These are phyloP conservation scores for Orussus abietinus DNA, from an alignment of 1,140 invertebrate species.

Conservation along the genomic window DNA sequence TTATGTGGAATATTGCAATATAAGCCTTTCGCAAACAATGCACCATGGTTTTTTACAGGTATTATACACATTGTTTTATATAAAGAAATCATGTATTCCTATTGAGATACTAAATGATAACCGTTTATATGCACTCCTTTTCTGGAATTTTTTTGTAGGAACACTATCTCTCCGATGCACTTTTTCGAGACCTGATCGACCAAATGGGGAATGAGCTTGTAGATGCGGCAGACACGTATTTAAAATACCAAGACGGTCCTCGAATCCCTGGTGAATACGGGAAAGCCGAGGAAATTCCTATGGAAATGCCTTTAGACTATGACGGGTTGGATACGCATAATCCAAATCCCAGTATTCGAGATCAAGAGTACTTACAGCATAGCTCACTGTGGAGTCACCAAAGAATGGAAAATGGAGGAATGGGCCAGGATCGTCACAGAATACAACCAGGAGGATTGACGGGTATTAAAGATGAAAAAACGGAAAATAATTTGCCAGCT, in stretches of 20 bases:
- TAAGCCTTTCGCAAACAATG: neutral
- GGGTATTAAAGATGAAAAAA: conserved; percentile 76
- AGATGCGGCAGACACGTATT: conserved; percentile 58
- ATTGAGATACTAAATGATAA: no score
- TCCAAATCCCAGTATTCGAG: conserved; percentile 72
- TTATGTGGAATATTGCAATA: neutral
- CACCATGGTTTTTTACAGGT: neutral
- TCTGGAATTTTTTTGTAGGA: conserved; percentile 26
- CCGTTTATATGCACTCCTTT: conserved; percentile 1
- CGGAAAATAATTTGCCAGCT: conserved; percentile 87
- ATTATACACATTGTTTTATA: conserved; percentile 10
- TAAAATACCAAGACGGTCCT: conserved; percentile 62
- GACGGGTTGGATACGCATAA: conserved; percentile 61
- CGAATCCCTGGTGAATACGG: conserved; percentile 54
- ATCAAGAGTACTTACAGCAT: conserved; percentile 87
- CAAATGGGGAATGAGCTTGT: conserved; percentile 67
- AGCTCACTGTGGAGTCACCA: conserved; percentile 84
- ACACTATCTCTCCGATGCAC: conserved; percentile 56
- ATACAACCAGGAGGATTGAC: conserved; percentile 49
- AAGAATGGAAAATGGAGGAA: conserved; percentile 66
- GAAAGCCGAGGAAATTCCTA: conserved; percentile 53
- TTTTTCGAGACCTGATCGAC: conserved; percentile 66
- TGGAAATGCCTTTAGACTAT: conserved; percentile 56
- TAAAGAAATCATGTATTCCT: conserved; percentile 13
- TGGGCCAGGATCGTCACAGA: conserved; percentile 29